A percentile compares a stretch with the other conserved stretches of the same genome.
Evolutionary conservation across 2,888 invertebrate species (phyloP).

Genomic region (Coelopa pilipes): DNA sequence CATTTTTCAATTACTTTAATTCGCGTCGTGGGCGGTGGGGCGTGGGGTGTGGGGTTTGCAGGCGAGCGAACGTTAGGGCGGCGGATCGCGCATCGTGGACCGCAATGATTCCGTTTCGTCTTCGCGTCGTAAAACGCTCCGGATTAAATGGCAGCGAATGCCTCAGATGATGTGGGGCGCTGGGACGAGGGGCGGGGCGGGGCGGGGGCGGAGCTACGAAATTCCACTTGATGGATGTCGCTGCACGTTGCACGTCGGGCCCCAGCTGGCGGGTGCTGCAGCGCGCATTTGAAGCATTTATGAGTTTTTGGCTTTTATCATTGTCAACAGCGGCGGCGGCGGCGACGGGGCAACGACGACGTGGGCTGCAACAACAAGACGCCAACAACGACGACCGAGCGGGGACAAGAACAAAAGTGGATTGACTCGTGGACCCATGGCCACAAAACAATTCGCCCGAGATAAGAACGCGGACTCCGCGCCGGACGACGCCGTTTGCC

Average conservation of each 20-base stretch:
- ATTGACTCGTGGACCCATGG: background rate
- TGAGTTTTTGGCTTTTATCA: slow-evolving; percentile 23
- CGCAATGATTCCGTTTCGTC: too few species aligned
- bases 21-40: too few species aligned
- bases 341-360: background rate
- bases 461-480: background rate
- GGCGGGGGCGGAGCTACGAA: background rate
- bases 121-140: too few species aligned
- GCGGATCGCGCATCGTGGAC: too few species aligned
- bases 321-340: background rate
- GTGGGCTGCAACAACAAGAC: background rate
- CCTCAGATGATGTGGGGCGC: too few species aligned
- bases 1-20: too few species aligned
- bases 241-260: background rate
- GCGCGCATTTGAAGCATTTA: slow-evolving; percentile 17
- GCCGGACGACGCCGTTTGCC: background rate
- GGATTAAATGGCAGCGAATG: too few species aligned
- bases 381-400: background rate
- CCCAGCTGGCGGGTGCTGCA: slow-evolving; percentile 8
- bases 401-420: background rate
- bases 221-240: background rate
- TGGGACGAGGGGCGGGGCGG: background rate
- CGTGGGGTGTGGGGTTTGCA: too few species aligned
- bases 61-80: too few species aligned
- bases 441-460: background rate